A percentile compares a stretch with the other conserved stretches of the same genome.
phyloP scores from a whole-genome alignment of 2,113 vertebrate species.

The Haplochromis burtoni region DNA sequence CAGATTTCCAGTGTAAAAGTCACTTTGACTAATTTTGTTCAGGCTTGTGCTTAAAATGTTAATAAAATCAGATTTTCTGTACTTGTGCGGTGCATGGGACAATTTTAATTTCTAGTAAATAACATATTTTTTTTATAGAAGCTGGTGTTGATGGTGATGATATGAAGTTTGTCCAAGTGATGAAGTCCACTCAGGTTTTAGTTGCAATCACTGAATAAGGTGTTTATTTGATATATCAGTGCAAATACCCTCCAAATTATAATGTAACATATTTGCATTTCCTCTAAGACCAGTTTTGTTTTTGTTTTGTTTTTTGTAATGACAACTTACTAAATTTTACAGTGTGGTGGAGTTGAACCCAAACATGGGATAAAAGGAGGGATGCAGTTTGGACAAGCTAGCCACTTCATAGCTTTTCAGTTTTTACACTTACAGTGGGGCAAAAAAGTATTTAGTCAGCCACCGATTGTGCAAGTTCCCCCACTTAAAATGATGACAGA shows the following conservation, averaged over 20 bases:
- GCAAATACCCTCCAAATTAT: neutral
- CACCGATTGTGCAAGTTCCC: no score
- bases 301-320: neutral
- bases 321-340: neutral
- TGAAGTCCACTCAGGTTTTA: neutral
- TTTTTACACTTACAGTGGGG: neutral
- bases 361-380: neutral
- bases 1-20: neutral
- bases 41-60: neutral
- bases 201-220: neutral
- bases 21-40: neutral
- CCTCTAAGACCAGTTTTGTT: neutral
- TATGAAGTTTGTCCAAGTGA: neutral
- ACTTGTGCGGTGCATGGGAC: neutral
- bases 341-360: neutral
- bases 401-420: neutral
- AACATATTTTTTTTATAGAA: neutral
- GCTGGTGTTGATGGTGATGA: neutral
- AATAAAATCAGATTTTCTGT: neutral
- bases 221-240: neutral
- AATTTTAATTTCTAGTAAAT: neutral
- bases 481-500: no score
- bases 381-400: neutral
- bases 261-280: neutral
- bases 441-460: no score